Conservation (phyloP, 2,797 vertebrate genomes). For the Setipinna tenuifilis region DNA sequence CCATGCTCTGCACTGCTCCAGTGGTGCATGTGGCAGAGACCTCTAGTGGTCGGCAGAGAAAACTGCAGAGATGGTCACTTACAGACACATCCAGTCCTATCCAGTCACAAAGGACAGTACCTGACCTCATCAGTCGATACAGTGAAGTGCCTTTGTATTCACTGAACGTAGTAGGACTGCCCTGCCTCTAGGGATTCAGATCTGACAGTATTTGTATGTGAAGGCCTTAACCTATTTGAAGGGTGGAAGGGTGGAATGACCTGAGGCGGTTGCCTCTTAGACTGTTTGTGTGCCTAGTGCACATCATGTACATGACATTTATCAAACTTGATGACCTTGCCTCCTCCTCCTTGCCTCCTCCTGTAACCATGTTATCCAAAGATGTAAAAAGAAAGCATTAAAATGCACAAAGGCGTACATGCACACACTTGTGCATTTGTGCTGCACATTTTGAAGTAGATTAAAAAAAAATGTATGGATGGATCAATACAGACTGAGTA, state of each 20-base stretch:
- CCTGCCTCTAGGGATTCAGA: neutral
- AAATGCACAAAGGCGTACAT: slow-evolving; percentile 6
- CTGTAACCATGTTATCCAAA: no score
- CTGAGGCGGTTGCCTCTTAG: neutral
- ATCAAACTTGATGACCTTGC: no score
- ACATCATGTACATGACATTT: neutral
- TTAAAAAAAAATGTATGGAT: neutral
- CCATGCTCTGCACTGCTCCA: no score
- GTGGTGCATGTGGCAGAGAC: no score
- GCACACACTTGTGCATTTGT: neutral
- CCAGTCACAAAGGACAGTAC: no score
- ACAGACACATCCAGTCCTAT: no score
- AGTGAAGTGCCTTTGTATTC: neutral
- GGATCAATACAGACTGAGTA: neutral
- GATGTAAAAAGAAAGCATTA: slow-evolving; percentile 6
- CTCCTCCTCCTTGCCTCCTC: no score
- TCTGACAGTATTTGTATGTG: neutral
- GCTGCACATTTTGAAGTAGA: neutral
- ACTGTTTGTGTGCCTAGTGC: neutral
- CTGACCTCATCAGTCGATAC: no score
- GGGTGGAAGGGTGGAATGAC: neutral
- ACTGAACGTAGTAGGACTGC: neutral
- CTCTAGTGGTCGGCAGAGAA: no score
- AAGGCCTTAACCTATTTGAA: neutral
- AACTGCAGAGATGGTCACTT: no score